Evolutionary conservation across 1,140 invertebrate genomes (phyloP), one percentile per base, ranked within the genome.

Genomic region (Drosophila lowei): DNA sequence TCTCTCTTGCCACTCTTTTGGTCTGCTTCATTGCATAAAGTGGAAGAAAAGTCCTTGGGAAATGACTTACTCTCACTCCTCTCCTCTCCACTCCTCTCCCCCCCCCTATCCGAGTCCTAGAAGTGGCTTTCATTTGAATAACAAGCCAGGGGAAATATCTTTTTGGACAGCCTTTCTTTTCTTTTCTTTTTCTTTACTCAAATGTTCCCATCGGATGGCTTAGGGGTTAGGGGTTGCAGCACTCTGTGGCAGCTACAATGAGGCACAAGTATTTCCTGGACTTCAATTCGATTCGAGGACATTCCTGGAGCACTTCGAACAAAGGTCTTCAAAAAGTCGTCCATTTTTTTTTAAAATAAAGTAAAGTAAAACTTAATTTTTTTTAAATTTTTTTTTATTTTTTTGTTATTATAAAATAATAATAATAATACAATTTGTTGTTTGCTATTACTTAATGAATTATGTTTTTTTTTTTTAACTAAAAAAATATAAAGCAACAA

Each of bases 31-130:
- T 85, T 72, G 79, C 80, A 79, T 84, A 76, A 79, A 79, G 65
- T 57, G 80, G 63, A 65, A 79, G 49, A 75, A 72, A 72, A 73
- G 77, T 85, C 80, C 81, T 85, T 85, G 81, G 75, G 58, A 62
- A 57, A 44, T 72, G 70, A 64, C 48, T 67, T 62, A 52, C 60
- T 58, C 64, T 62, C 52, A 64, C 54, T 65, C 63, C 71, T 73
- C 81, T 18, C 63, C 75, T 84, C 79, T 70, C 60, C 9, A 3
- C 21, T 21, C 21, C 21, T 23, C 21, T 23, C 4, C 4, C 5
- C 3, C 23, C 23, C 3, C 23, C 23, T 23, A 5, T 23, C 23
- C 4, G 23, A 23, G 23, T 23, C 23, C 23, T 23, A 23, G 23
- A 23, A 23, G 23, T 23, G 23, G 23, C 23, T 23, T 23, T 23